Conservation (phyloP, 2,888 invertebrate species). For the Nephrotoma flavescens region DNA sequence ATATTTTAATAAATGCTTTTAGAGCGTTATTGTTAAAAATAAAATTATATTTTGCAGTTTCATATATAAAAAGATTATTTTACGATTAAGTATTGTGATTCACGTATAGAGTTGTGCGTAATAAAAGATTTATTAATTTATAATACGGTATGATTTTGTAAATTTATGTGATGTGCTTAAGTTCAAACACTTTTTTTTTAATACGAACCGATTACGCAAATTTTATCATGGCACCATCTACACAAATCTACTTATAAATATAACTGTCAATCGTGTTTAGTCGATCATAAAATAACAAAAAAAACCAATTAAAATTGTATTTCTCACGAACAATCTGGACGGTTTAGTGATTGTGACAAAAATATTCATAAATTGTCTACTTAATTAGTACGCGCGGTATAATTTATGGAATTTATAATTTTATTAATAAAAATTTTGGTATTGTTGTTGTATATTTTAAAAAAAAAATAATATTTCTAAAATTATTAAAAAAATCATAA, state of each 20-base stretch:
- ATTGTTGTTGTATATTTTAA: not conserved
- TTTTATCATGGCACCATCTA: not conserved
- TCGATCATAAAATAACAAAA: not conserved
- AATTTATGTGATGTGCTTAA: not conserved
- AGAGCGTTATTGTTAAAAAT: not conserved
- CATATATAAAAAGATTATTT: not conserved
- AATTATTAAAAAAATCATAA: not conserved
- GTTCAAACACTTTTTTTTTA: not conserved
- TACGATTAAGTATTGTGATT: not conserved
- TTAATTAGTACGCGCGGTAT: not conserved
- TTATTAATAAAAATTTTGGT: not conserved
- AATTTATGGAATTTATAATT: not conserved
- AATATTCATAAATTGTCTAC: not conserved
- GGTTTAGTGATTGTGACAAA: not conserved
- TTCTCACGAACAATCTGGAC: not conserved
- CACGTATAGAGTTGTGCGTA: not conserved
- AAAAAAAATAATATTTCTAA: not conserved
- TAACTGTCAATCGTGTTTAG: not conserved
- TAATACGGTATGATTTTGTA: not conserved
- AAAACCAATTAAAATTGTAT: not conserved
- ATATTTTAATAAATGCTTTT: not conserved
- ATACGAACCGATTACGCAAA: not conserved
- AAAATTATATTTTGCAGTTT: not conserved
- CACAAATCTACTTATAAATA: not conserved
- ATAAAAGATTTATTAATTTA: not conserved